phyloP scores from a whole-genome alignment of 2,888 invertebrate genomes.

The Machimus rusticus region DNA sequence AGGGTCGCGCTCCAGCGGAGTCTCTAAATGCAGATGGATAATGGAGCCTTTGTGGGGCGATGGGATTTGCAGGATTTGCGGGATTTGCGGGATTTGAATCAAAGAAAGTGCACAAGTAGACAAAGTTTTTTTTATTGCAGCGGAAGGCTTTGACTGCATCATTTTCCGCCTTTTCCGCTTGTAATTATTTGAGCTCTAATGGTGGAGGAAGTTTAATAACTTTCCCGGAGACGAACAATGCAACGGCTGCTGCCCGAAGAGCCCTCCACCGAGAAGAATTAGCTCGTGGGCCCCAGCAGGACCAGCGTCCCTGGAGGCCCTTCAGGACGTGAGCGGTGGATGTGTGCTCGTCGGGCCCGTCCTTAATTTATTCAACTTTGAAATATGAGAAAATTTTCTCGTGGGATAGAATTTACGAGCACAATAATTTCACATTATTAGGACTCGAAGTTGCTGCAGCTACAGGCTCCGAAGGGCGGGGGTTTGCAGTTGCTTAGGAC shows the following conservation, averaged over 20 bases:
- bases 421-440: slow-evolving; percentile 23
- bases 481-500: neutral
- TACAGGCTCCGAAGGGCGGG: neutral
- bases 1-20: neutral
- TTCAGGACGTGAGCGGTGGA: neutral
- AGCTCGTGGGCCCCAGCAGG: neutral
- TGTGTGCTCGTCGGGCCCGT: neutral
- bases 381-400: slow-evolving; percentile 27
- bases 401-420: slow-evolving; percentile 10
- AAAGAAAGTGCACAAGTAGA: slow-evolving; percentile 17
- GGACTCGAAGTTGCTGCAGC: neutral
- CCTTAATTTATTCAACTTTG: slow-evolving; percentile 23
- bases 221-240: slow-evolving; percentile 15
- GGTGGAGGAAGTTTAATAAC: slow-evolving; percentile 12
- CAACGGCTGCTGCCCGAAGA: neutral
- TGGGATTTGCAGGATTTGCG: slow-evolving; percentile 8
- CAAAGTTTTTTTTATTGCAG: slow-evolving; percentile 14
- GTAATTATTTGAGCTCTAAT: slow-evolving; percentile 28
- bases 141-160: slow-evolving; percentile 1
- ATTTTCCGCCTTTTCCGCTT: slow-evolving; percentile 3
- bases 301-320: neutral
- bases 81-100: slow-evolving; percentile 23
- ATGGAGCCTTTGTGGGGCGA: slow-evolving; percentile 3
- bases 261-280: neutral
- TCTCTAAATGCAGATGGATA: slow-evolving; percentile 1